Base-by-base conservation (phyloP, 2,888 invertebrate genomes). In the Chirona hameri region DNA sequence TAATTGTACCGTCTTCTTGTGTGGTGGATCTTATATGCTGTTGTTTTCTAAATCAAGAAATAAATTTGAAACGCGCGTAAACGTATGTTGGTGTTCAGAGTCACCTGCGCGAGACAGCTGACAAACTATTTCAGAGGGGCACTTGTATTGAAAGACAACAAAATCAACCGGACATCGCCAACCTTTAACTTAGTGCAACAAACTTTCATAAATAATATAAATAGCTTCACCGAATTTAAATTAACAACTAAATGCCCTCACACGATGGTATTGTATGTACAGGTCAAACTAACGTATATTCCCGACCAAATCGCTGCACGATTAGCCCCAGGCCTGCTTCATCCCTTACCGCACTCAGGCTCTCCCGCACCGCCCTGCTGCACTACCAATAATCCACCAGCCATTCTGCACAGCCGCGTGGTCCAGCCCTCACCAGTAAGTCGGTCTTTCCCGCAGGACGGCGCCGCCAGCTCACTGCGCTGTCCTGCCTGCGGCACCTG, bases 21-120 rank as follows among this genome's bases (percentile, higher is more conserved):
- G 27, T n/a, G 65, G 65, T 65, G 65, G n/a, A 65, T 27, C n/a
- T 65, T 72, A 2, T 72, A 76, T 24, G 39, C 76, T 21, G 46
- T 76, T 76, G 14, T 76, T 76, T 76, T 76, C 76, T 76, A 46
- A 76, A 76, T 76, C 76, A 46, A 27, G 24, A 76, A 72, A 76
- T 76, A 76, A 76, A 76, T 27, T 12, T 76, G 5, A 46, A 46
- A 65, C n/a, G n/a, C 65, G 65, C n/a, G 60, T 60, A 24, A 60
- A 24, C 7, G 24, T 7, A 7, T 60, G 60, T 24, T 18, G 15
- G 3, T 24, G 60, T 60, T 60, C 55, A 55, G 1, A 12, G 55
- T 55, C 55, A 55, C 18, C 55, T 24, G 24, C 18, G 24, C 1
- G 18, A 1, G 60, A 24, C 1, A 60, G 24, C 21, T 21, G 60